These are phyloP conservation scores for Eulemur coronatus DNA, from an alignment of 2,797 vertebrate species.

Conservation along the genomic window DNA sequence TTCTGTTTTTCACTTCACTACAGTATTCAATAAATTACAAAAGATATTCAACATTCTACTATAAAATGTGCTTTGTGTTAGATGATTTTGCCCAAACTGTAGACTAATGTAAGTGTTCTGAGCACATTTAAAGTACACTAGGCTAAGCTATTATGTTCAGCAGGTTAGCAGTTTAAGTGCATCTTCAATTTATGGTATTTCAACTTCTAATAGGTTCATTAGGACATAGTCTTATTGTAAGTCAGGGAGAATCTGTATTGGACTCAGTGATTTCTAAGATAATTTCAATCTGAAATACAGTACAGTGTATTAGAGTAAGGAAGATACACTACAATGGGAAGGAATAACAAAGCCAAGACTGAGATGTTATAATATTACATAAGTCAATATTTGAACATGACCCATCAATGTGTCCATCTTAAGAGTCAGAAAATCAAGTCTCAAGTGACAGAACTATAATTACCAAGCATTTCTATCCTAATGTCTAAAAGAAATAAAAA, in stretches of 20 bases:
- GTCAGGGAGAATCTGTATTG: neutral
- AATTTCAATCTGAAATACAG: neutral
- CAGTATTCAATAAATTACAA: neutral
- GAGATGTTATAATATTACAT: neutral
- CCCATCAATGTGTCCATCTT: neutral
- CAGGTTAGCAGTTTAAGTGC: neutral
- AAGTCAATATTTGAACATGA: neutral
- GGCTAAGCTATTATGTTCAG: neutral
- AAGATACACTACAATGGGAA: neutral
- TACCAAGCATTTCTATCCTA: neutral
- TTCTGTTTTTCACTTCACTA: neutral
- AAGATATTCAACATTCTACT: neutral
- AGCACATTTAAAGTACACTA: neutral
- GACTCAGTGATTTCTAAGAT: neutral
- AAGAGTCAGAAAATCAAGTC: neutral
- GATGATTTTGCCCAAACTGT: neutral
- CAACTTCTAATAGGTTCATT: neutral
- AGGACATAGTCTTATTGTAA: neutral
- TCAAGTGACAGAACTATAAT: neutral
- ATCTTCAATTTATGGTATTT: neutral
- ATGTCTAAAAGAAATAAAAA: neutral
- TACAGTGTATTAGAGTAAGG: neutral
- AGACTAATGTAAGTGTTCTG: neutral
- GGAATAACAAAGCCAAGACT: neutral
- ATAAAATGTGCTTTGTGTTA: neutral